Evolutionary conservation across 1,140 invertebrate species (phyloP).

Genomic region (Zaprionus camerounensis): DNA sequence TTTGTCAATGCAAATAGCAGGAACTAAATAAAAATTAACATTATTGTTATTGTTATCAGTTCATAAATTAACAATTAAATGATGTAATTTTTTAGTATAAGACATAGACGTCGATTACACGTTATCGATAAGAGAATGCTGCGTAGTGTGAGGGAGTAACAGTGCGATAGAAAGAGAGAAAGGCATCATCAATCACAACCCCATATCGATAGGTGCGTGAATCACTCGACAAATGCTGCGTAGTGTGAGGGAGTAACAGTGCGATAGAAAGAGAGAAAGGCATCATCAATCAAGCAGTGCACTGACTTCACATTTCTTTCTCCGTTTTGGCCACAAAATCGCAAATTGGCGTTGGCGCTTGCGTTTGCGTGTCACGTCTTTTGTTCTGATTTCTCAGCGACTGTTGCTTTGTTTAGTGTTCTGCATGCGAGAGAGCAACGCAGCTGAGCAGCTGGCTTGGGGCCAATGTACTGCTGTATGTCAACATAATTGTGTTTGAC

Average conservation of each 20-base stretch:
- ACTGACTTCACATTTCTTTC: constrained; percentile 19
- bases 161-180: not conserved
- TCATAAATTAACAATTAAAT: constrained; percentile 39
- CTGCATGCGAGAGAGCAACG: constrained; percentile 3
- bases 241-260: not conserved
- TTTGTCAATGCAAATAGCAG: constrained; percentile 31
- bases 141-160: not conserved
- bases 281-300: constrained; percentile 16
- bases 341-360: constrained; percentile 3
- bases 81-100: constrained; percentile 42
- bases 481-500: constrained; percentile 38
- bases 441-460: constrained; percentile 22
- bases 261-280: not conserved
- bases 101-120: not conserved
- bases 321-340: constrained; percentile 28
- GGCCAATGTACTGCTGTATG: constrained; percentile 44
- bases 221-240: not conserved
- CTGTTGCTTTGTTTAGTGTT: constrained; percentile 11
- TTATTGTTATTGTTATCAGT: constrained; percentile 39
- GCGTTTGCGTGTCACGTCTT: constrained; percentile 22
- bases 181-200: not conserved
- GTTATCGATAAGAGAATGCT: not conserved
- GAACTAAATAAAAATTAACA: constrained; percentile 5
- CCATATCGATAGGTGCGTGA: not conserved
- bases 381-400: constrained; percentile 17